phyloP scores from a whole-genome alignment of 2,888 invertebrate species.

The Gasteruption jaculator region DNA sequence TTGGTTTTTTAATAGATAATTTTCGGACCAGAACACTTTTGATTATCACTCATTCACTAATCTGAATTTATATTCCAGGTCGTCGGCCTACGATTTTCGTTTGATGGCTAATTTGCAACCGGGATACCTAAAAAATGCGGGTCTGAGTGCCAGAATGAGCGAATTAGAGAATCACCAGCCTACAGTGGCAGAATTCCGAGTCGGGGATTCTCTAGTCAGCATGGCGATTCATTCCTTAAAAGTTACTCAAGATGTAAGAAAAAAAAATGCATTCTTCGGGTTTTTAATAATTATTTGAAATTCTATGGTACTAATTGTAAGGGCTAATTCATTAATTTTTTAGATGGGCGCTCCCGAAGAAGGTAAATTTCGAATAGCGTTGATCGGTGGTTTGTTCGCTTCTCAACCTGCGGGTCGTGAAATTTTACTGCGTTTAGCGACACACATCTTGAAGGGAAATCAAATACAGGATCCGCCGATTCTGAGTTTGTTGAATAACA shows the following conservation, averaged over 20 bases:
- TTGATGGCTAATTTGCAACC: slow-evolving; percentile 46
- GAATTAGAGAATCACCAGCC: slow-evolving; percentile 67
- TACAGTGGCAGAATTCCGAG: slow-evolving; percentile 65
- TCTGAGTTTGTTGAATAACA: slow-evolving; percentile 61
- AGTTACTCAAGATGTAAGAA: slow-evolving; percentile 66
- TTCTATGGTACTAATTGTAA: slow-evolving; percentile 3
- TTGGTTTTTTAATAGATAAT: too few relatives aligned
- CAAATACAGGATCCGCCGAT: slow-evolving; percentile 65
- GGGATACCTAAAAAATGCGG: slow-evolving; percentile 48
- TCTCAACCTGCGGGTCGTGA: slow-evolving; percentile 83
- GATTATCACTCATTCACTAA: too few relatives aligned
- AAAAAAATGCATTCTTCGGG: slow-evolving; percentile 4
- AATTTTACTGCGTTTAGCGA: slow-evolving; percentile 73
- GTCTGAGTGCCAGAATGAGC: slow-evolving; percentile 63
- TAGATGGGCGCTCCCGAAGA: slow-evolving; percentile 76
- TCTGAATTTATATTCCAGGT: slow-evolving; percentile 39
- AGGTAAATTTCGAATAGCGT: slow-evolving; percentile 74
- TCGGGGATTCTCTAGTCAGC: slow-evolving; percentile 65
- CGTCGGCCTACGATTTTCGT: slow-evolving; percentile 76
- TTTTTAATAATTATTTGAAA: not conserved
- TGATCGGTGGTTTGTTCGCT: slow-evolving; percentile 80
- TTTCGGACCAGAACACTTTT: too few relatives aligned
- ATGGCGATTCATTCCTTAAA: slow-evolving; percentile 67
- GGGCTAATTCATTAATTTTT: slow-evolving; percentile 27
- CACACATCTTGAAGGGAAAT: slow-evolving; percentile 74